Percentiles rank a stretch among this genome's conserved stretches.
Conservation (phyloP, 2,113 vertebrate genomes). For the Chamaea fasciata region DNA sequence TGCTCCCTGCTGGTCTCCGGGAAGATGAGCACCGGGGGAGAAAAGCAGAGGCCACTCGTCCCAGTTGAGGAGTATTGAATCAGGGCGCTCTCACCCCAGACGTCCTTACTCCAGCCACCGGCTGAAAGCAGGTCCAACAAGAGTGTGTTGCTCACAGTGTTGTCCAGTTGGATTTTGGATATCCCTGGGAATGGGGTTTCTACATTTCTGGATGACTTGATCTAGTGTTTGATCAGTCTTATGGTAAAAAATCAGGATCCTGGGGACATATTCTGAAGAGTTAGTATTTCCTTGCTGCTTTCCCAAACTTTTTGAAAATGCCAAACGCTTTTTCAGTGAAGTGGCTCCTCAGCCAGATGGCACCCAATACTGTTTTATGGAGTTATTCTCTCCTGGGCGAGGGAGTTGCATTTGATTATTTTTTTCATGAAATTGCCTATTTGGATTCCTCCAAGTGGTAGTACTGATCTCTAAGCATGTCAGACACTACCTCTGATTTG, state of each 20-base stretch:
- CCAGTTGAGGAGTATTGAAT: accelerated
- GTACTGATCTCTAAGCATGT: background rate
- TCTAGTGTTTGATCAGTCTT: background rate
- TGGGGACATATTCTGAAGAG: background rate
- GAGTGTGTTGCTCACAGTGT: background rate
- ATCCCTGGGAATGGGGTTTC: background rate
- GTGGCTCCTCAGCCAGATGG: background rate
- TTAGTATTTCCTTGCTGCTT: background rate
- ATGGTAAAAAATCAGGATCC: background rate
- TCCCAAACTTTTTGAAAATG: background rate
- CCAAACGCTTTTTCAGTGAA: background rate
- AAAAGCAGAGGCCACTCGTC: background rate
- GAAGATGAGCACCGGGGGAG: background rate
- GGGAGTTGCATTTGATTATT: background rate
- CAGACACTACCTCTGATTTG: background rate
- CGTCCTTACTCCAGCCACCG: background rate
- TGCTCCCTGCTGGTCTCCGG: slow-evolving; percentile 21
- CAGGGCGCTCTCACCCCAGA: background rate
- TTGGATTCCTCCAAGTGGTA: background rate
- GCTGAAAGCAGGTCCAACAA: background rate
- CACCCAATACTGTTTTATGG: background rate
- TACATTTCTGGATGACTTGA: background rate
- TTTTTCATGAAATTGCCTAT: background rate
- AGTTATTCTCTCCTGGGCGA: background rate
- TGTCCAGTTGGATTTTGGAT: background rate